Base-by-base conservation (phyloP, 2,888 invertebrate species). In the Philopedon plagiatum region DNA sequence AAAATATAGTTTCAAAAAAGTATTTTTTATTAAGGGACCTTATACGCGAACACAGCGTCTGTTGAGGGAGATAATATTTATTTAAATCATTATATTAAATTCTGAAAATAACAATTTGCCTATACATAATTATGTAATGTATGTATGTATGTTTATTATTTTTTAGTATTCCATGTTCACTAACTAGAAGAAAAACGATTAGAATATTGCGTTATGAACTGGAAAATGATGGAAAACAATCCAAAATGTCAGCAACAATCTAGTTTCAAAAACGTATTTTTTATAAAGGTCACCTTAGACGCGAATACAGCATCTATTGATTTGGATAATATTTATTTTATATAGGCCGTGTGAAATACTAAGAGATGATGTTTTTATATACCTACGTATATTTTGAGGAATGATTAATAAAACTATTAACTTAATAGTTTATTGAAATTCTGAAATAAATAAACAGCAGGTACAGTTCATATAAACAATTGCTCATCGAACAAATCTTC, bases 331-430 rank as follows among this genome's bases (percentile, higher is more conserved):
- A 61, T 61, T 44, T 61, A 54, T 54, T 61, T 44, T 61, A 54
- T 54, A 29, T 54, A 61, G 61, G n/a, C 15, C 26, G 46, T 18
- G 29, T 61, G n/a, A 46, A 61, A 46, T 44, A 61, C 61, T 46
- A 44, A 13, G 46, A 15, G 61, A 15, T 61, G 61, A 61, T 61
- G 61, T 61, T 61, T 61, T 61, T 46, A 63, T 63, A 37, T 39
- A 13, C 56, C 39, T 65, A 57, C 56, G 57, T 65, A 56, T 65
- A 57, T 56, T 65, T 65, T 51, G 57, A 65, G 32, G 57, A 65
- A 57, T 65, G 57, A 57, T 56, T 57, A 65, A 65, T 65, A 57
- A 57, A 65, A 62, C 65, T 57, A 65, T 65, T 65, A 44, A 57
- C 44, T 57, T 56, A 65, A 65, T 65, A 44, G 65, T 65, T 46